phyloP scores from a whole-genome alignment of 2,797 vertebrate genomes.

The Gallinago stenura region DNA sequence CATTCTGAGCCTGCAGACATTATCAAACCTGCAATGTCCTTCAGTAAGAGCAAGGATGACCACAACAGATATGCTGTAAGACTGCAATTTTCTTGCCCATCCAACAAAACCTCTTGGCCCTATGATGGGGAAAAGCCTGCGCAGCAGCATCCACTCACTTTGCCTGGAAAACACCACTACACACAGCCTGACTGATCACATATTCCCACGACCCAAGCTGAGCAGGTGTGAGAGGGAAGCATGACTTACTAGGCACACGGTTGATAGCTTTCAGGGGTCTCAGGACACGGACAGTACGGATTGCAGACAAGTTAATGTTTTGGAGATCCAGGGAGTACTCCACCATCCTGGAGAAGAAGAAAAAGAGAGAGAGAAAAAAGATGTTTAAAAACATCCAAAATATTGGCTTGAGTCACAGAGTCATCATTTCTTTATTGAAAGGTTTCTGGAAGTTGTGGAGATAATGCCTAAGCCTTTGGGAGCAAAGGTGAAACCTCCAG shows the following conservation, averaged over 20 bases:
- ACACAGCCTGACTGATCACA: fast-evolving
- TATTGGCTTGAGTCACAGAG: neutral
- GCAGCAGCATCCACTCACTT: neutral
- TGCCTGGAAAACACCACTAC: neutral
- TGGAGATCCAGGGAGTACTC: conserved; percentile 97
- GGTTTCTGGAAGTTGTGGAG: neutral
- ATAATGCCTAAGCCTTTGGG: neutral
- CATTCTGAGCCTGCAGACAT: neutral
- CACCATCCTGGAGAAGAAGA: conserved; percentile 86
- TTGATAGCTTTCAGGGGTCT: conserved; percentile 97
- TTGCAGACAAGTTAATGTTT: conserved; percentile 96
- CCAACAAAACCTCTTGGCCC: neutral
- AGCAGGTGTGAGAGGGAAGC: neutral
- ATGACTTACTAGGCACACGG: conserved; percentile 94
- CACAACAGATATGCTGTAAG: neutral
- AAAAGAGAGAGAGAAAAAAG: neutral
- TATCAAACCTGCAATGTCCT: neutral
- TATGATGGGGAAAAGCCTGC: neutral
- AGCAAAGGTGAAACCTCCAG: neutral
- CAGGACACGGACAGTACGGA: conserved; percentile 94
- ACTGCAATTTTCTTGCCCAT: neutral
- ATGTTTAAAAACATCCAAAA: neutral
- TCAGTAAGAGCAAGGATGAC: neutral
- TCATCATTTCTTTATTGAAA: neutral
- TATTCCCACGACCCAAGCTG: neutral